These are phyloP conservation scores for Picathartes gymnocephalus DNA, from an alignment of 2,113 vertebrate genomes.

Conservation along the genomic window DNA sequence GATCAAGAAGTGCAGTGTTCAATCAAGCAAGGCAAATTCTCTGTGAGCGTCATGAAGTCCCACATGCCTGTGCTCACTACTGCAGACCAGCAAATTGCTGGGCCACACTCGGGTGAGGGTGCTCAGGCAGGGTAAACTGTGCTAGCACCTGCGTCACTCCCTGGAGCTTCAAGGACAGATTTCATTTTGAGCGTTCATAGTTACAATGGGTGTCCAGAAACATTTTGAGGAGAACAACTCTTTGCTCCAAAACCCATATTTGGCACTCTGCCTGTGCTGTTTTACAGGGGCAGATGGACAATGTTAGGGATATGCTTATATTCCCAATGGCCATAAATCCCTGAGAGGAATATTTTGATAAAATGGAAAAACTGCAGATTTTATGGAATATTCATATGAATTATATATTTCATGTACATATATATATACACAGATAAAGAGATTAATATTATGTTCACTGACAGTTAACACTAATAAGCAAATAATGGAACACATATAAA, in stretches of 20 bases:
- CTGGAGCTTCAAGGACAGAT: background rate
- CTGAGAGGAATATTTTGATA: constrained; percentile 25
- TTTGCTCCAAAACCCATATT: background rate
- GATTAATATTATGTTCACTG: background rate
- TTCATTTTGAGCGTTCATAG: background rate
- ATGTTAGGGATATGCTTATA: constrained; percentile 12
- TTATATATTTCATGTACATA: background rate
- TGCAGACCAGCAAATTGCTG: background rate
- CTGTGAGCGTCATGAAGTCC: background rate
- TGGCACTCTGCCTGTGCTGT: background rate
- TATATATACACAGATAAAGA: background rate
- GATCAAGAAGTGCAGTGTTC: background rate
- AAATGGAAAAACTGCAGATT: background rate
- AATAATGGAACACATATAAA: background rate
- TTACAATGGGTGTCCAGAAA: background rate
- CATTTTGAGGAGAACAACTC: background rate
- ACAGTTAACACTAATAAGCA: background rate
- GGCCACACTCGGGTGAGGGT: background rate
- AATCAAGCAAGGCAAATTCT: background rate
- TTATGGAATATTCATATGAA: background rate
- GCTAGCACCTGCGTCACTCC: background rate
- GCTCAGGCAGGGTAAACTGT: background rate
- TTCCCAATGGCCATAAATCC: constrained; percentile 1
- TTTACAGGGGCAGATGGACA: constrained; percentile 20
- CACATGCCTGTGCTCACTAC: background rate